Percentiles rank a stretch among this genome's conserved stretches.
phyloP scores from a whole-genome alignment of 2,113 vertebrate genomes.

The Elephas maximus region DNA sequence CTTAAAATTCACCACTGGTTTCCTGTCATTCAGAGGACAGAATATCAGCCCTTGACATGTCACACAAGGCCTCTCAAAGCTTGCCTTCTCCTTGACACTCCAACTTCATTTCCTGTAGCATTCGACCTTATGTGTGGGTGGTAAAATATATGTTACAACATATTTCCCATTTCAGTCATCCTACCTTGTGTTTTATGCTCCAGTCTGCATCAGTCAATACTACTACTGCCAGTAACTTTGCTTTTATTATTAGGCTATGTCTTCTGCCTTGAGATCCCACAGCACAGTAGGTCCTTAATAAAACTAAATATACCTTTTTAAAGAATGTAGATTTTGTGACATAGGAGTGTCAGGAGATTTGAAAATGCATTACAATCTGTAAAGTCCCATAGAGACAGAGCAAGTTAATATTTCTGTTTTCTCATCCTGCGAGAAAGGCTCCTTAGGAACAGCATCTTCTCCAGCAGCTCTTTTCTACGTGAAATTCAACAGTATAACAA shows the following conservation, averaged over 20 bases:
- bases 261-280: not conserved
- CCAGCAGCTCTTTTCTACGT: constrained; percentile 22
- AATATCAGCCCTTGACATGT: not conserved
- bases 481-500: not conserved
- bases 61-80: not conserved
- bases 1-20: constrained; percentile 18
- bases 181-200: not conserved
- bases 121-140: not conserved
- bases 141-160: not conserved
- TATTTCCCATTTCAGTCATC: not conserved
- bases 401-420: not conserved
- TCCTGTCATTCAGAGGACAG: not conserved
- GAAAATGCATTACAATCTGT: not conserved
- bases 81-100: not conserved
- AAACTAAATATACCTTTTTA: constrained; percentile 46
- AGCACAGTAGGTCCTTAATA: not conserved
- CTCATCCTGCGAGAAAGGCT: not conserved
- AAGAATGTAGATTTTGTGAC: not conserved
- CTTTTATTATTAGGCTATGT: constrained; percentile 4
- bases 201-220: not conserved
- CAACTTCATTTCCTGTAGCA: not conserved
- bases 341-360: not conserved
- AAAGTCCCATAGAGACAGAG: constrained; percentile 10
- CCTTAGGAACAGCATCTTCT: not conserved
- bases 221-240: not conserved